Conservation (phyloP, 1,140 invertebrate genomes). For the Tetramorium alpestre region DNA sequence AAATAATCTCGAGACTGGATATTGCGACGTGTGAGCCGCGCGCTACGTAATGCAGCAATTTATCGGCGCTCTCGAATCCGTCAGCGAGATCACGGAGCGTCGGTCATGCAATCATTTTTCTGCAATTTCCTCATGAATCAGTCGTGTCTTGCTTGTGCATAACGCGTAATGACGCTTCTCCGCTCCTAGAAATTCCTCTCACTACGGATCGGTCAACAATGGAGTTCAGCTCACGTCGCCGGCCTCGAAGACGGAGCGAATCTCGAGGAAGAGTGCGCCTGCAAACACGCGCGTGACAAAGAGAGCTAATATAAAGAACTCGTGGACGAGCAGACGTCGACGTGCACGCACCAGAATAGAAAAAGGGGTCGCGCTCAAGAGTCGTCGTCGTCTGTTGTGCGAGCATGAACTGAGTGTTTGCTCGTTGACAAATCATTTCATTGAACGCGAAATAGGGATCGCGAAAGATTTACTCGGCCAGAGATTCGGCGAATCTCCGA, state of each 20-base stretch:
- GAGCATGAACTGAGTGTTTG: constrained; percentile 62
- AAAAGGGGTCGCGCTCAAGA: constrained; percentile 69
- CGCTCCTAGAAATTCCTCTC: constrained; percentile 60
- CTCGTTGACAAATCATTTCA: constrained; percentile 63
- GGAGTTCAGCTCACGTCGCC: constrained; percentile 20
- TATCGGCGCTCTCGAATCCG: background rate
- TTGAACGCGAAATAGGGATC: constrained; percentile 15
- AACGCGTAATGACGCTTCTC: constrained; percentile 40
- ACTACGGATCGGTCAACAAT: constrained; percentile 56
- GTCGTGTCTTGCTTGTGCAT: constrained; percentile 31
- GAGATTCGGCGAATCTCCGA: background rate
- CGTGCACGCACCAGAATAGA: constrained; percentile 55
- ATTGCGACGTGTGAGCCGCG: background rate
- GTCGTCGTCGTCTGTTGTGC: constrained; percentile 62
- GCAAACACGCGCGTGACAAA: background rate
- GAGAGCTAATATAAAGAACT: constrained; percentile 44
- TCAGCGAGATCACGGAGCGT: constrained; percentile 17
- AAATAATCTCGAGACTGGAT: background rate
- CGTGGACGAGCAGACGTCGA: constrained; percentile 46
- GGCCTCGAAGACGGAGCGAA: constrained; percentile 24
- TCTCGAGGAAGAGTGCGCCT: background rate
- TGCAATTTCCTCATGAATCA: constrained; percentile 31
- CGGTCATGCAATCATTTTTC: constrained; percentile 44
- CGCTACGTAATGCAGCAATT: constrained; percentile 12
- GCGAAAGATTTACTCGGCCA: background rate